These are phyloP conservation scores for Aproaerema taeniolella DNA, from an alignment of 2,888 invertebrate species.

Conservation along the genomic window DNA sequence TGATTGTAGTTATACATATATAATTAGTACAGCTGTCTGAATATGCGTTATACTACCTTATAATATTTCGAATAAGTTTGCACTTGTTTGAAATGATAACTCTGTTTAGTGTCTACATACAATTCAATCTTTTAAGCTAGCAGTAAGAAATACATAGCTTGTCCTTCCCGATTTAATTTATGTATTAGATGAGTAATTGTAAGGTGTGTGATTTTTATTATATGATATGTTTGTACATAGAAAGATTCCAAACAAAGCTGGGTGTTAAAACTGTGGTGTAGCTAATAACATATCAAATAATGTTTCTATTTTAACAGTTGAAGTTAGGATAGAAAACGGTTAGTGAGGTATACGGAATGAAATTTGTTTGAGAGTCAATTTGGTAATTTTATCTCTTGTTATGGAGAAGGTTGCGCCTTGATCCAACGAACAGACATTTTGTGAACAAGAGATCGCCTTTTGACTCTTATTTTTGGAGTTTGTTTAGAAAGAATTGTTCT, in stretches of 20 bases:
- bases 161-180: constrained; percentile 42
- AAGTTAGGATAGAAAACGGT: constrained; percentile 17
- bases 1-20: constrained; percentile 13
- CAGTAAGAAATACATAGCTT: too few relatives aligned
- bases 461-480: too few relatives aligned
- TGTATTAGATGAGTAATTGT: constrained; percentile 59
- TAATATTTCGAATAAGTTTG: too few relatives aligned
- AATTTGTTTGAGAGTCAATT: too few relatives aligned
- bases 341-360: constrained; percentile 44
- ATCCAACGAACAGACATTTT: too few relatives aligned
- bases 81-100: constrained; percentile 47
- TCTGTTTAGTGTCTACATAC: constrained; percentile 43
- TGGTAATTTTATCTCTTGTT: too few relatives aligned
- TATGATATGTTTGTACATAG: constrained; percentile 57
- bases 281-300: constrained; percentile 73
- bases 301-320: constrained; percentile 53
- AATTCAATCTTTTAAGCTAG: too few relatives aligned
- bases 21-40: too few relatives aligned
- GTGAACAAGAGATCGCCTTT: too few relatives aligned
- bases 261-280: constrained; percentile 51
- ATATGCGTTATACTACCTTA: too few relatives aligned
- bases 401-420: too few relatives aligned
- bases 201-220: constrained; percentile 69
- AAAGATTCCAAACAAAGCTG: constrained; percentile 72
- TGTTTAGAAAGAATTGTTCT: too few relatives aligned